Conservation (phyloP, 2,113 vertebrate species). For the Mesembrinibis cayennensis region DNA sequence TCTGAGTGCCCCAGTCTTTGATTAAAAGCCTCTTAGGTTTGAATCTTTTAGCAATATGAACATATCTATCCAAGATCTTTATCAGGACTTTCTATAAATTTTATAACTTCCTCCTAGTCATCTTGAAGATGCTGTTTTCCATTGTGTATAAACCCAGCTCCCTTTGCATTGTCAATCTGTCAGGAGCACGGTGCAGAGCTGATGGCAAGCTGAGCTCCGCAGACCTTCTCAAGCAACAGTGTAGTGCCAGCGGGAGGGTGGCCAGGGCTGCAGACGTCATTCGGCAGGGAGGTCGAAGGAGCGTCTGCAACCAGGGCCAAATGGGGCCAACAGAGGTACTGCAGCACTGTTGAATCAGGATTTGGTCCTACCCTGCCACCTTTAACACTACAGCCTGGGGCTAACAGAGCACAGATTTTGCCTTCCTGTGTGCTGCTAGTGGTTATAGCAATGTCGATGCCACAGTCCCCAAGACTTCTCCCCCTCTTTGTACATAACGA, state of each 20-base stretch:
- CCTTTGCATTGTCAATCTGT: neutral
- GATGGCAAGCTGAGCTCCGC: neutral
- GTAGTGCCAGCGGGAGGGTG: neutral
- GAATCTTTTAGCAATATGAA: constrained; percentile 23
- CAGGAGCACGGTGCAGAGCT: accelerated
- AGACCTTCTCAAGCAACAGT: neutral
- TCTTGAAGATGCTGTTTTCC: neutral
- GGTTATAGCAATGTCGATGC: accelerated
- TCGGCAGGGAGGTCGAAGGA: neutral
- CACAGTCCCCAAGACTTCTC: neutral
- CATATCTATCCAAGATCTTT: neutral
- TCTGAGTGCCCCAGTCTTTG: constrained; percentile 7
- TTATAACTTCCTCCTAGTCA: neutral
- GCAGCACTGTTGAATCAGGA: neutral
- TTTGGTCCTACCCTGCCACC: neutral
- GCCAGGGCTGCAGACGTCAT: neutral
- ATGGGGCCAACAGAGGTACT: neutral
- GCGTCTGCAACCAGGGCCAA: neutral
- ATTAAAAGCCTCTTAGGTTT: constrained; percentile 45
- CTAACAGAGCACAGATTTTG: neutral
- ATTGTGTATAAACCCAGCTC: neutral
- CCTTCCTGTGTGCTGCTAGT: neutral
- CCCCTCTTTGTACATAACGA: neutral
- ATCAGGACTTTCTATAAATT: constrained; percentile 11
- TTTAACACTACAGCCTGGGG: neutral